phyloP scores from a whole-genome alignment of 2,888 invertebrate species.

The Amphipyra tragopoginis region DNA sequence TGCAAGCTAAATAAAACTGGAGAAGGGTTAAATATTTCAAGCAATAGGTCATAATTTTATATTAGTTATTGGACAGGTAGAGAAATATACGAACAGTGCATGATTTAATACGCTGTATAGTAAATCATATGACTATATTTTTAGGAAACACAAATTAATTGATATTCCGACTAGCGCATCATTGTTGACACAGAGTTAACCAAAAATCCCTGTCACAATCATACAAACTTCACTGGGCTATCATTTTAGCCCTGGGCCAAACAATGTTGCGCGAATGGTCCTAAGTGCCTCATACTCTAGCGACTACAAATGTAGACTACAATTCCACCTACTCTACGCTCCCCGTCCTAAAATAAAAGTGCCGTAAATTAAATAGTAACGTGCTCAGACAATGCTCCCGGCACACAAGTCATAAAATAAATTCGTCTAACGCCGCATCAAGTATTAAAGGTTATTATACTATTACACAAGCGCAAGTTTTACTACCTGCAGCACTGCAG shows the following conservation, averaged over 20 bases:
- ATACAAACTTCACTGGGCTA: too few species aligned
- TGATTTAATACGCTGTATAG: not conserved
- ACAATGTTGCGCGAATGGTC: too few species aligned
- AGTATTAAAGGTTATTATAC: slow-evolving; percentile 35
- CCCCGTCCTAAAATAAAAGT: slow-evolving; percentile 9
- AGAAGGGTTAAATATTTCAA: slow-evolving; percentile 2
- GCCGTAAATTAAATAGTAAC: slow-evolving; percentile 18
- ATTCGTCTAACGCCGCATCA: slow-evolving; percentile 30
- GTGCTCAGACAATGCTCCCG: slow-evolving; percentile 8
- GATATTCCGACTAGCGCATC: too few species aligned
- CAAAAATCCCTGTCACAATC: too few species aligned
- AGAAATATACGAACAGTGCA: too few species aligned
- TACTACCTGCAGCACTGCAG: slow-evolving; percentile 22
- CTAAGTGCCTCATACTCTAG: not conserved
- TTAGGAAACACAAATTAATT: too few species aligned
- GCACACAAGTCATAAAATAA: slow-evolving; percentile 29
- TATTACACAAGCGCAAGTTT: slow-evolving; percentile 16
- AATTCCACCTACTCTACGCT: not conserved
- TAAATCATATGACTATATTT: too few species aligned
- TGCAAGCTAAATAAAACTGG: too few species aligned
- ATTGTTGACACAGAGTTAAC: too few species aligned
- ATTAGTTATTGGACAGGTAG: not conserved
- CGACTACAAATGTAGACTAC: not conserved
- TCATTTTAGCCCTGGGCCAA: too few species aligned
- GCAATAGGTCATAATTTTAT: not conserved